Evolutionary conservation across 35 echinoderm and acorn worm species (phyloP).

Genomic region (Apostichopus parvimensis): DNA sequence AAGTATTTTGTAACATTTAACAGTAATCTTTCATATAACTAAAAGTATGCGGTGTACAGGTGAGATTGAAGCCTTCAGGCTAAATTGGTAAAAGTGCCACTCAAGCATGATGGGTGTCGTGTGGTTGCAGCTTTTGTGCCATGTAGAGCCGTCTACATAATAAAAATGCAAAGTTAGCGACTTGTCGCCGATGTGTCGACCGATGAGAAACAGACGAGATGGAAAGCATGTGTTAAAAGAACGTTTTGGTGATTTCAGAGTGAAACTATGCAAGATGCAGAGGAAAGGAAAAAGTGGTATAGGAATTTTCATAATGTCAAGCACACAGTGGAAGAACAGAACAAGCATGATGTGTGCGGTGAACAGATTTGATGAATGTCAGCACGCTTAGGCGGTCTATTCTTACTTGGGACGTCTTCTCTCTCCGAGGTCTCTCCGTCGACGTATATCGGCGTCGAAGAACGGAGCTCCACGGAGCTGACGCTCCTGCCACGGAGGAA

Average conservation of each 20-base stretch:
- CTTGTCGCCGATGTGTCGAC: not conserved
- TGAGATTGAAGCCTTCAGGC: too few species aligned
- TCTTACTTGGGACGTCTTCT: constrained; percentile 36
- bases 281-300: not conserved
- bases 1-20: too few species aligned
- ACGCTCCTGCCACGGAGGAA: constrained; percentile 31
- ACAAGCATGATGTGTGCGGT: not conserved
- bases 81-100: too few species aligned
- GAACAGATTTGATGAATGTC: not conserved
- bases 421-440: not conserved
- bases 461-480: constrained; percentile 53
- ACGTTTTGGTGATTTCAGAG: not conserved
- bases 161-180: too few species aligned
- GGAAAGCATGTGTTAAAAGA: not conserved
- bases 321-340: not conserved
- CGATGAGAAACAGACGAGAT: not conserved
- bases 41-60: too few species aligned
- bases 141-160: too few species aligned
- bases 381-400: not conserved
- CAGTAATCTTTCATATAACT: too few species aligned
- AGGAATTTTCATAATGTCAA: not conserved
- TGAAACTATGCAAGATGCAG: not conserved
- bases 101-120: too few species aligned
- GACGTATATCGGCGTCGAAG: constrained; percentile 29
- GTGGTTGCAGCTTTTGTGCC: too few species aligned